Conservation (phyloP, 2,888 invertebrate species). For the Camponotus fellah region DNA sequence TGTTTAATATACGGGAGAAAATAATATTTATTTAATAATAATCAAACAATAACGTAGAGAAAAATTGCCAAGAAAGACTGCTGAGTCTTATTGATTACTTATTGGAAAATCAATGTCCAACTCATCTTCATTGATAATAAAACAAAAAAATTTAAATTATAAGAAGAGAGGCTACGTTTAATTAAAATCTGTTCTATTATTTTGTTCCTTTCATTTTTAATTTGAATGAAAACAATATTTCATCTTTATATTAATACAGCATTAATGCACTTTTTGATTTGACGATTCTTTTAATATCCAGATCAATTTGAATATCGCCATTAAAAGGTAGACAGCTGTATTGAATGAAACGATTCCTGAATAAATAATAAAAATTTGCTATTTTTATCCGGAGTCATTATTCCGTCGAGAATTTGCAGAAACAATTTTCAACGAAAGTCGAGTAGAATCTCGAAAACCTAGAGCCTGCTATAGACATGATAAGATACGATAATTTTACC, state of each 20-base stretch:
- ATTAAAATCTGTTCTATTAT: slow-evolving; percentile 5
- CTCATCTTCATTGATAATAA: neutral
- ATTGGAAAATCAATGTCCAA: neutral
- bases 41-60: neutral
- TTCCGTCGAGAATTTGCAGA: slow-evolving; percentile 41
- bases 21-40: neutral
- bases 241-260: slow-evolving; percentile 4
- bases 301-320: slow-evolving; percentile 11
- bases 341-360: slow-evolving; percentile 34
- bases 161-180: neutral
- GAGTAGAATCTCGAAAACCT: slow-evolving; percentile 52
- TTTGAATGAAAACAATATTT: slow-evolving; percentile 21
- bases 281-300: slow-evolving; percentile 18
- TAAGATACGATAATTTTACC: slow-evolving; percentile 47
- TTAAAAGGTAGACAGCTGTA: slow-evolving; percentile 11
- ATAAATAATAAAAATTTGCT: slow-evolving; percentile 48
- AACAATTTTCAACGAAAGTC: slow-evolving; percentile 48
- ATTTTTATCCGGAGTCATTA: slow-evolving; percentile 24
- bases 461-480: slow-evolving; percentile 19
- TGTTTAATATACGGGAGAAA: neutral
- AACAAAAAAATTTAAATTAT: neutral
- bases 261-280: slow-evolving; percentile 22
- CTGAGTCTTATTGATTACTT: neutral
- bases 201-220: neutral
- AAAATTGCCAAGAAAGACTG: neutral